phyloP scores from a whole-genome alignment of 1,140 invertebrate species.

The Octopus sinensis region DNA sequence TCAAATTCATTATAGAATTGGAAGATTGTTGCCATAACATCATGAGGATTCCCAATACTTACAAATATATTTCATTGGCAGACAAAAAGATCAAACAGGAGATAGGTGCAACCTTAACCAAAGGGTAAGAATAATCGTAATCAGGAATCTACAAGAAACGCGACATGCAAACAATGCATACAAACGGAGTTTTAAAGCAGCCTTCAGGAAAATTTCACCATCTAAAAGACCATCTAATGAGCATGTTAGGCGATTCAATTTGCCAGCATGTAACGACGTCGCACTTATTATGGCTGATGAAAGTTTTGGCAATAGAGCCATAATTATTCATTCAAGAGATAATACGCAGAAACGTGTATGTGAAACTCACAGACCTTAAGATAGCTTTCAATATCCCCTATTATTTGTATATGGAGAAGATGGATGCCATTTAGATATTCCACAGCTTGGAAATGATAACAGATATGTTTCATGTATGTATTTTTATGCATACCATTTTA shows the following conservation, averaged over 20 bases:
- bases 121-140: neutral
- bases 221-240: neutral
- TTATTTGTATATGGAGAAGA: neutral
- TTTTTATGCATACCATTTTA: neutral
- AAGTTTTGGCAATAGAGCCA: neutral
- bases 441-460: neutral
- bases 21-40: neutral
- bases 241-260: neutral
- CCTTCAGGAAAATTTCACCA: neutral
- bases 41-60: neutral
- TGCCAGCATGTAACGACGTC: neutral
- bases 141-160: neutral
- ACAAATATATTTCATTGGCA: neutral
- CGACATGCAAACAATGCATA: neutral
- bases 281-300: neutral
- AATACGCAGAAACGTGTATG: neutral
- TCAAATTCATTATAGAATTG: neutral
- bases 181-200: neutral
- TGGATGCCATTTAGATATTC: neutral
- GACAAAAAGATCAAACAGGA: neutral
- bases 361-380: neutral
- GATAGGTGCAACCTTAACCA: neutral
- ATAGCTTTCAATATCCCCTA: neutral
- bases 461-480: neutral
- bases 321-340: neutral